Conservation (phyloP, 1,140 invertebrate species). For the Hirudo medicinalis region DNA sequence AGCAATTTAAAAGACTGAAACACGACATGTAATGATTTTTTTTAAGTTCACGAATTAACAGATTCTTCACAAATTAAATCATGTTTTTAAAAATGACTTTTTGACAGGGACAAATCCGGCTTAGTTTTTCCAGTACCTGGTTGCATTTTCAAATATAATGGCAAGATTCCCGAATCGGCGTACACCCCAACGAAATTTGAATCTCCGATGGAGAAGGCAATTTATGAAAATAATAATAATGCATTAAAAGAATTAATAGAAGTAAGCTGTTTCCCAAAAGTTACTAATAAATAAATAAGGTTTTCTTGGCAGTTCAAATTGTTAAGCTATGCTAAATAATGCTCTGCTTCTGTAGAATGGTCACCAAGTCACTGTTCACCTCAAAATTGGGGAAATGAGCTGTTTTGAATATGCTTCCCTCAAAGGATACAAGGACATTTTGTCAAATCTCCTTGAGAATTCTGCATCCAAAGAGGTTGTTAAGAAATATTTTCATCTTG, state of each 20-base stretch:
- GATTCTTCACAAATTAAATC: neutral
- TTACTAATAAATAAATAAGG: neutral
- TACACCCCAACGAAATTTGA: neutral
- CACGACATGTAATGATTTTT: neutral
- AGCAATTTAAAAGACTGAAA: neutral
- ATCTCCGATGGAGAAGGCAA: slow-evolving; percentile 17
- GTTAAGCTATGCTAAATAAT: neutral
- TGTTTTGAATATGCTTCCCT: slow-evolving; percentile 21
- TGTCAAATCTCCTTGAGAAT: slow-evolving; percentile 8
- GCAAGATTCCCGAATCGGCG: slow-evolving; percentile 15
- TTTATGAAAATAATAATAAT: slow-evolving; percentile 17
- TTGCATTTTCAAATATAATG: slow-evolving; percentile 19
- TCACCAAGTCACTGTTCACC: slow-evolving; percentile 14
- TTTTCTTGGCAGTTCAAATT: neutral
- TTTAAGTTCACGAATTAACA: neutral
- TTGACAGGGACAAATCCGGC: neutral
- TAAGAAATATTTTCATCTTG: slow-evolving; percentile 20
- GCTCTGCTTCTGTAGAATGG: slow-evolving; percentile 14
- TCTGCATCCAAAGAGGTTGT: slow-evolving; percentile 12
- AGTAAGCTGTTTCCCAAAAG: neutral
- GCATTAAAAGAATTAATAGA: slow-evolving; percentile 10
- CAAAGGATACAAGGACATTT: slow-evolving; percentile 17
- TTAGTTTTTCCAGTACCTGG: slow-evolving; percentile 13
- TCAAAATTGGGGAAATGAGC: slow-evolving; percentile 22
- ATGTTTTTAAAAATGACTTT: neutral